phyloP scores from a whole-genome alignment of 2,797 vertebrate genomes.

The Falco novaeseelandiae region DNA sequence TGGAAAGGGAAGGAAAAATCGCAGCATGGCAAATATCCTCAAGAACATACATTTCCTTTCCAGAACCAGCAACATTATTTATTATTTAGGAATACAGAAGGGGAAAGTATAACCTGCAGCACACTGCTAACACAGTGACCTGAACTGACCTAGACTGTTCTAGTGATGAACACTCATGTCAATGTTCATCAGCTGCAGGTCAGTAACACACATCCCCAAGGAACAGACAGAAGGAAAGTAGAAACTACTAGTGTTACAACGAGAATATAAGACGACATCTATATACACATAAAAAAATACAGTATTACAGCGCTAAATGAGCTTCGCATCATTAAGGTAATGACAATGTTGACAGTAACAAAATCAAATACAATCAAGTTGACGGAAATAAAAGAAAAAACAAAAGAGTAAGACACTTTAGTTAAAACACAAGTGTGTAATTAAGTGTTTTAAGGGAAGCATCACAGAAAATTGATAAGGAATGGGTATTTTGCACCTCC shows the following conservation, averaged over 20 bases:
- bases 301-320: not conserved
- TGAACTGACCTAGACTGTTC: not conserved
- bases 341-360: not conserved
- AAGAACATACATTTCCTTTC: not conserved
- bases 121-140: not conserved
- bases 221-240: not conserved
- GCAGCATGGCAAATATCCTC: fast-evolving
- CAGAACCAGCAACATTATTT: not conserved
- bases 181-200: not conserved
- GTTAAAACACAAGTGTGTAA: not conserved
- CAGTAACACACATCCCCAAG: not conserved
- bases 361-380: not conserved
- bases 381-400: not conserved
- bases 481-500: not conserved
- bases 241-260: not conserved
- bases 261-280: not conserved
- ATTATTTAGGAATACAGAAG: not conserved
- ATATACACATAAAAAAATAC: not conserved
- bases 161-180: not conserved
- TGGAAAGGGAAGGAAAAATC: not conserved
- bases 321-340: not conserved
- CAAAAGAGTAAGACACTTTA: not conserved
- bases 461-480: not conserved
- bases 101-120: not conserved
- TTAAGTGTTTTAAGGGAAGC: not conserved